phyloP scores from a whole-genome alignment of 2,888 invertebrate species.

The Conus canariensis region DNA sequence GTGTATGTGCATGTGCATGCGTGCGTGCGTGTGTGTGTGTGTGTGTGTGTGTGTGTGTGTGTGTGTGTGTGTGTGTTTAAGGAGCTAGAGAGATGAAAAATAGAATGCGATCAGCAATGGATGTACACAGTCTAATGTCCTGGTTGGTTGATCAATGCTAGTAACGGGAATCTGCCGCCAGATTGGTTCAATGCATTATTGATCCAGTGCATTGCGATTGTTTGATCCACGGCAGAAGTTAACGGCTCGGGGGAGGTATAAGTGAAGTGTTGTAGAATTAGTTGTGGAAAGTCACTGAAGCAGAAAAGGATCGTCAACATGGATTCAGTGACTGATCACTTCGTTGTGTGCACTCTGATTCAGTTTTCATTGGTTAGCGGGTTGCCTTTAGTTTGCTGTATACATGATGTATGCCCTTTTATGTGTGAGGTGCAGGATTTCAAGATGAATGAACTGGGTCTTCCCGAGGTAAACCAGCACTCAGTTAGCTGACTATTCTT shows the following conservation, averaged over 20 bases:
- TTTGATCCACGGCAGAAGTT: background rate
- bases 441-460: constrained; percentile 13
- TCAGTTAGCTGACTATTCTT: background rate
- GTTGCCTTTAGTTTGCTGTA: too few relatives aligned
- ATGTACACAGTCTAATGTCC: too few relatives aligned
- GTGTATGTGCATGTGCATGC: background rate
- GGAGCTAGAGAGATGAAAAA: background rate
- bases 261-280: background rate
- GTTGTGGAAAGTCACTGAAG: background rate
- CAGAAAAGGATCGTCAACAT: background rate
- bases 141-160: too few relatives aligned
- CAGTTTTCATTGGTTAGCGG: too few relatives aligned
- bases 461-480: constrained; percentile 1
- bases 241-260: background rate
- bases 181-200: constrained; percentile 8
- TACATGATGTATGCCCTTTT: background rate
- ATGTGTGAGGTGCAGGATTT: constrained; percentile 15
- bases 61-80: background rate
- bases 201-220: background rate
- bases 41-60: background rate
- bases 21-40: background rate
- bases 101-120: too few relatives aligned
- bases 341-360: background rate
- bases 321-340: background rate
- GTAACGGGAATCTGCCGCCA: too few relatives aligned